Evolutionary conservation across 1,140 invertebrate species (phyloP).

Genomic region (Melipona quadrifasciata): DNA sequence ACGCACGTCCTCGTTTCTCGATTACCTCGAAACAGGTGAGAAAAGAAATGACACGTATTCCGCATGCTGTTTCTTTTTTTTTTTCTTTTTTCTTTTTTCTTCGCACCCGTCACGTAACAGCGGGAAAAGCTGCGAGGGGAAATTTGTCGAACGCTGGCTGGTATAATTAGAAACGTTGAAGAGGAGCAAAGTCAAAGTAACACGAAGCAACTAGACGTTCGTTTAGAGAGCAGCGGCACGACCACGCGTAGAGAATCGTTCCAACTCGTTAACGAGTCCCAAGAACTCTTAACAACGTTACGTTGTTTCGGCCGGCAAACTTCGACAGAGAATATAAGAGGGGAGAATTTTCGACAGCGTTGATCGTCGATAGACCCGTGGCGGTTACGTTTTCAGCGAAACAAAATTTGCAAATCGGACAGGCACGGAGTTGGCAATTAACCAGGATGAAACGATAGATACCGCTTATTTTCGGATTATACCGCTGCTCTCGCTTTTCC

Average conservation of each 20-base stretch:
- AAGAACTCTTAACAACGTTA: conserved; percentile 35
- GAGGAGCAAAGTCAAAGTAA: neutral
- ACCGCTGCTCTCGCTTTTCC: neutral
- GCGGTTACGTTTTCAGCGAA: neutral
- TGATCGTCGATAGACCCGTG: neutral
- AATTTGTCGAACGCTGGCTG: neutral
- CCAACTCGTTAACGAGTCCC: conserved; percentile 22
- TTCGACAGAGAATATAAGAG: neutral
- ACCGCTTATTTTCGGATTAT: conserved; percentile 11
- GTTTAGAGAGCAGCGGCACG: neutral
- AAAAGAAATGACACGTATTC: conserved; percentile 5
- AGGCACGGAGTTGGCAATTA: conserved; percentile 1
- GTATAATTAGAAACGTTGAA: neutral
- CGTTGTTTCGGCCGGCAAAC: neutral
- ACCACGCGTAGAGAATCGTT: neutral
- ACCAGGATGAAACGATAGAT: neutral
- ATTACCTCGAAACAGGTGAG: conserved; percentile 54
- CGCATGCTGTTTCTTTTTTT: neutral
- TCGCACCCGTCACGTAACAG: too few species aligned
- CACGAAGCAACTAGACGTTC: neutral
- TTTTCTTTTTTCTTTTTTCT: neutral
- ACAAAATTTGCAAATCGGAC: neutral
- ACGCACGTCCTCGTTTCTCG: neutral
- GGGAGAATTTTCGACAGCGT: neutral
- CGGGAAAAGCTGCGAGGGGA: rapidly evolving